Percentiles rank a stretch among this genome's conserved stretches.
Conservation (phyloP, 2,797 vertebrate species). For the Synaphobranchus kaupii region DNA sequence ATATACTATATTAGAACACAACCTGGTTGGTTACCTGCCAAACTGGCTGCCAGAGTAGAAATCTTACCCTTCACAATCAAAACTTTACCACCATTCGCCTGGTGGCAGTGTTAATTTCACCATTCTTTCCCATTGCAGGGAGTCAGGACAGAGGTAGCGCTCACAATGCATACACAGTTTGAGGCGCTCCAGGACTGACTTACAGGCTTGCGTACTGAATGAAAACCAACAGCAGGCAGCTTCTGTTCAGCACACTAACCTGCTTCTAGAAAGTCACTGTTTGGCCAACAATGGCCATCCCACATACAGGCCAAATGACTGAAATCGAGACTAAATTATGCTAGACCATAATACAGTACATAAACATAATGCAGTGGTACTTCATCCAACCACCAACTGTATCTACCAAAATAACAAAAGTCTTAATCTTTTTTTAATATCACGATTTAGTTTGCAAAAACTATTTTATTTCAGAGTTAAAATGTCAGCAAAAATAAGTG, state of each 20-base stretch:
- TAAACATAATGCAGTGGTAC: neutral
- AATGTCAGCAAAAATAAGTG: neutral
- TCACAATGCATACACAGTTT: neutral
- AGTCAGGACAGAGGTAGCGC: neutral
- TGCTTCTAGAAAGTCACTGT: neutral
- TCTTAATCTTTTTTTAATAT: too few species aligned
- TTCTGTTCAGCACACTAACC: neutral
- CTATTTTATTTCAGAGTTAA: too few species aligned
- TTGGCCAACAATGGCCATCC: neutral
- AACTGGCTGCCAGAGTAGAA: too few species aligned
- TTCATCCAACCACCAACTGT: too few species aligned
- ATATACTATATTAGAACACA: too few species aligned
- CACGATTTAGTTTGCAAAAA: too few species aligned
- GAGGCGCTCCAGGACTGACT: neutral
- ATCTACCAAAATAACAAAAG: too few species aligned
- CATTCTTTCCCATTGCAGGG: neutral
- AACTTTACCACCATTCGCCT: neutral
- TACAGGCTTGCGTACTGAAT: neutral
- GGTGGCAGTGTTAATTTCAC: too few species aligned
- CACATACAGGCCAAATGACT: neutral
- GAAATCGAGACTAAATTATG: neutral
- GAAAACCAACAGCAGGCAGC: neutral
- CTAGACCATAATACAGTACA: neutral
- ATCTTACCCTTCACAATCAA: too few species aligned
- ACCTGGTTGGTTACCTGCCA: too few species aligned